A percentile compares a stretch with the other conserved stretches of the same genome.
Conservation (phyloP, 2,113 vertebrate species). For the Actenoides lindsayi region DNA sequence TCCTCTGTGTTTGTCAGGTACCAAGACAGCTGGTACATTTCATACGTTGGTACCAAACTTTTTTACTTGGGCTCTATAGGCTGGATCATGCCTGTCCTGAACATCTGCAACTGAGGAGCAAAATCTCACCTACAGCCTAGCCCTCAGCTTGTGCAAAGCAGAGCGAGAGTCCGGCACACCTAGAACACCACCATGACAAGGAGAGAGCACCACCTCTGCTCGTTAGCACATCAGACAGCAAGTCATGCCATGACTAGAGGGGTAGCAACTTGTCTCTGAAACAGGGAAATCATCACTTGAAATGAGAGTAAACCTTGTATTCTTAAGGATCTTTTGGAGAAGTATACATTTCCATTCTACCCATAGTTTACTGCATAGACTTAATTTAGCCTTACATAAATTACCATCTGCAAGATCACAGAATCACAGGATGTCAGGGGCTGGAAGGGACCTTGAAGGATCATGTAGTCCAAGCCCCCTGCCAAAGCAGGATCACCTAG, state of each 20-base stretch:
- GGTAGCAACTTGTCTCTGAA: neutral
- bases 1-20: no score
- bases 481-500: no score
- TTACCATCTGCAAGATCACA: neutral
- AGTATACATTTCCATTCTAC: neutral
- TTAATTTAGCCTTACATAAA: constrained; percentile 22
- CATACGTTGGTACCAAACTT: neutral
- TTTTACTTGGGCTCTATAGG: neutral
- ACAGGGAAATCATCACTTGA: neutral
- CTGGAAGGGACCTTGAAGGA: no score
- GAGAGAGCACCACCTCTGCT: neutral
- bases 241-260: neutral
- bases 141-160: neutral
- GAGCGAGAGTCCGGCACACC: rapidly evolving
- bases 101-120: rapidly evolving
- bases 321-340: neutral
- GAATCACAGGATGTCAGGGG: no score
- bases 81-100: neutral
- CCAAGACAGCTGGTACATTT: neutral
- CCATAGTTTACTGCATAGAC: neutral
- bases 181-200: rapidly evolving
- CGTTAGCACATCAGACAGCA: neutral
- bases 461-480: no score
- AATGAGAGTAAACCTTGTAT: neutral
- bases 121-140: neutral